Conservation (phyloP, 2,113 vertebrate species). For the Chroicocephalus ridibundus region DNA sequence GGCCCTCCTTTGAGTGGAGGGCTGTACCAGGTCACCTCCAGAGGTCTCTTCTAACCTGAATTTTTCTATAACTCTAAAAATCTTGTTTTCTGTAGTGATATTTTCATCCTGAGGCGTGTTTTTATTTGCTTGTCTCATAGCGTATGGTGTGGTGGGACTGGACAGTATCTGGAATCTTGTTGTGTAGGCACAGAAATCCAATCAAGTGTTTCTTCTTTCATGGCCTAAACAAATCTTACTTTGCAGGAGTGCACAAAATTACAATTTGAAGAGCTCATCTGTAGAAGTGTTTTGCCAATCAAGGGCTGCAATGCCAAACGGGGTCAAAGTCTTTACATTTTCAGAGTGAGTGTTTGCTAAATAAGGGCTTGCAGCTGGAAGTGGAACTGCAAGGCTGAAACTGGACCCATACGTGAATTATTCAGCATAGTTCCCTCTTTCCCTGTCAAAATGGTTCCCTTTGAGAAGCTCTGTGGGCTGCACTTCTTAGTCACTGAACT, state of each 20-base stretch:
- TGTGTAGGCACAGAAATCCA: neutral
- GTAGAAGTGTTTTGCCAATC: conserved; percentile 4
- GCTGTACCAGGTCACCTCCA: neutral
- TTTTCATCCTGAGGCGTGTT: neutral
- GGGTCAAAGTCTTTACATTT: neutral
- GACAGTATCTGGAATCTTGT: neutral
- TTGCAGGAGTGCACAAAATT: conserved; percentile 14
- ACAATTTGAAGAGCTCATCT: conserved; percentile 3
- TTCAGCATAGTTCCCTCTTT: neutral
- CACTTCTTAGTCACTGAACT: neutral
- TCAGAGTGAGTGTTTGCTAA: neutral
- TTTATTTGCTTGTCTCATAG: neutral
- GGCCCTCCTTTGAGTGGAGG: neutral
- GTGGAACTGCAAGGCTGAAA: neutral
- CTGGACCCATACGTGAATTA: neutral
- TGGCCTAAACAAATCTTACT: neutral
- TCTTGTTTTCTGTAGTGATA: neutral
- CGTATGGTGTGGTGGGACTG: neutral
- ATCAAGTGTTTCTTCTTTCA: neutral
- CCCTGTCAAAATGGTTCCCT: neutral
- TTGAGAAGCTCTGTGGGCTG: neutral
- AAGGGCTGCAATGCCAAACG: neutral
- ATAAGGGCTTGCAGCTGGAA: conserved; percentile 12
- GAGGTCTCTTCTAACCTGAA: neutral
- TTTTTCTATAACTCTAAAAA: neutral